These are phyloP conservation scores for Chalcis sispes DNA, from an alignment of 2,888 invertebrate species.

Conservation along the genomic window DNA sequence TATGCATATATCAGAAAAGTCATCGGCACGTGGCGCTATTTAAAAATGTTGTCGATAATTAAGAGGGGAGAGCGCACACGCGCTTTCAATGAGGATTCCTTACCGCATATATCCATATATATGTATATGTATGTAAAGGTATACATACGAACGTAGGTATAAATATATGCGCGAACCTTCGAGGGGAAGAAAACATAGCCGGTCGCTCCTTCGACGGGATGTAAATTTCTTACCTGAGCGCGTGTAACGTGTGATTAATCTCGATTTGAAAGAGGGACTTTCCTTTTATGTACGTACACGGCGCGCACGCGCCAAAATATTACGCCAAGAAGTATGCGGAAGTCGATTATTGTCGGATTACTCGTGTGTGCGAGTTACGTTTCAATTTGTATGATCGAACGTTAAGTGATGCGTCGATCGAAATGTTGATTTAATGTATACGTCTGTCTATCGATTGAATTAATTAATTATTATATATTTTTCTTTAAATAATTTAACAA, in stretches of 20 bases:
- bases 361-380: neutral
- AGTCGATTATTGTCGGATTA: constrained; percentile 23
- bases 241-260: constrained; percentile 59
- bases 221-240: constrained; percentile 57
- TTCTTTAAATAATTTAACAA: no score
- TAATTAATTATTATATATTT: no score
- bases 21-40: constrained; percentile 48
- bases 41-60: constrained; percentile 51
- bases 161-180: constrained; percentile 28
- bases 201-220: constrained; percentile 29
- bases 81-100: neutral
- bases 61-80: constrained; percentile 45
- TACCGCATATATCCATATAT: no score
- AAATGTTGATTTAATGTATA: no score
- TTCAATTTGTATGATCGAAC: constrained; percentile 35
- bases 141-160: neutral
- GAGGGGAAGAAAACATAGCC: neutral
- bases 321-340: neutral
- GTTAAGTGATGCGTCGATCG: no score
- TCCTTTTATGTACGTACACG: neutral
- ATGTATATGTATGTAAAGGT: neutral
- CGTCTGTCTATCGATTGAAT: no score
- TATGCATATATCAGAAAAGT: constrained; percentile 5
- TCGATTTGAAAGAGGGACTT: constrained; percentile 43
- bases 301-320: constrained; percentile 49